Percentiles rank a stretch among this genome's conserved stretches.
These are phyloP conservation scores for Manis crassicaudata DNA, from an alignment of 2,797 vertebrate species.

Conservation along the genomic window DNA sequence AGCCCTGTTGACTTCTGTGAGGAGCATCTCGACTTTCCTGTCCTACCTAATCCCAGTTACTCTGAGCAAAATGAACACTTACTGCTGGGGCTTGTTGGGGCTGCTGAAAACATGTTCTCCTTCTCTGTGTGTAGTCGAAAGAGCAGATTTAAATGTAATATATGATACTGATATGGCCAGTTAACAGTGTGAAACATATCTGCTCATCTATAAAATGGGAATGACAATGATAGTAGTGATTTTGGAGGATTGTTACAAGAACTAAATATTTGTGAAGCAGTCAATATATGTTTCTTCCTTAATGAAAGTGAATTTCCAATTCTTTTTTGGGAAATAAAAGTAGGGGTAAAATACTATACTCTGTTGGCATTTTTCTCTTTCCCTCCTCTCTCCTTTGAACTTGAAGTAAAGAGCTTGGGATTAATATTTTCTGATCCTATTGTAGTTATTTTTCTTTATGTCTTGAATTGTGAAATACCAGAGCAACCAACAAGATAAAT, in stretches of 20 bases:
- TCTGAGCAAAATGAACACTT: background rate
- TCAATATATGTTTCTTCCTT: background rate
- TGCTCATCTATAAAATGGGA: background rate
- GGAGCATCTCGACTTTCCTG: background rate
- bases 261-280: background rate
- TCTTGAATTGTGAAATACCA: slow-evolving; percentile 10
- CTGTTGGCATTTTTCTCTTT: background rate
- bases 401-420: background rate
- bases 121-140: background rate
- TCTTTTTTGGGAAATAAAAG: background rate
- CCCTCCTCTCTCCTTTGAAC: background rate
- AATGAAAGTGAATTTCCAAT: background rate
- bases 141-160: background rate
- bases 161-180: background rate
- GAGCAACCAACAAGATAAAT: background rate
- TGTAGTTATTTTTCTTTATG: background rate
- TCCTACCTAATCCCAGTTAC: background rate
- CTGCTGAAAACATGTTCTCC: background rate
- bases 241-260: background rate
- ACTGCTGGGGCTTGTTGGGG: background rate
- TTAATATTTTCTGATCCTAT: background rate
- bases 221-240: too few species aligned
- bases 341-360: background rate
- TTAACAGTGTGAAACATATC: background rate
- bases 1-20: background rate